phyloP scores from a whole-genome alignment of 2,888 invertebrate species.

The Epiblema foenella region DNA sequence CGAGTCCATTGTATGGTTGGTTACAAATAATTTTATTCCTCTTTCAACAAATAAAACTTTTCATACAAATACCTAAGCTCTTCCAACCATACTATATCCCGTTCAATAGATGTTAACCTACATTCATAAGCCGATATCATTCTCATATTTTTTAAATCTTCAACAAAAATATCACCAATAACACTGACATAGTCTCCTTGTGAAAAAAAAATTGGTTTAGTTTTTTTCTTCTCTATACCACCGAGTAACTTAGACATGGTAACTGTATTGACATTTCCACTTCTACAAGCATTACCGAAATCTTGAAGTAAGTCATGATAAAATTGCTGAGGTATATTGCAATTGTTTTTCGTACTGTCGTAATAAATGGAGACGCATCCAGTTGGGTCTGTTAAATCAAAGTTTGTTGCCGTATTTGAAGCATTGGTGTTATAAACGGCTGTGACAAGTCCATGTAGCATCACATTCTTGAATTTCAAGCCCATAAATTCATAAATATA shows the following conservation, averaged over 20 bases:
- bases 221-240: slow-evolving; percentile 58
- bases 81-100: slow-evolving; percentile 76
- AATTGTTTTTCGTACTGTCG: slow-evolving; percentile 64
- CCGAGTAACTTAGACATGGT: slow-evolving; percentile 68
- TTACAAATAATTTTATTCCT: slow-evolving; percentile 38
- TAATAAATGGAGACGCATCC: slow-evolving; percentile 73
- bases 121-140: slow-evolving; percentile 73
- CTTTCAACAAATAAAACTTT: slow-evolving; percentile 67
- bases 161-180: slow-evolving; percentile 75
- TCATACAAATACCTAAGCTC: slow-evolving; percentile 76
- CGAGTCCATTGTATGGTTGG: background rate
- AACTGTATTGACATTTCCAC: slow-evolving; percentile 61
- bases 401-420: slow-evolving; percentile 55
- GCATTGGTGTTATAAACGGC: slow-evolving; percentile 62
- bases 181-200: slow-evolving; percentile 67
- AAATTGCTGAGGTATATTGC: slow-evolving; percentile 49
- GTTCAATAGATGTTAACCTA: slow-evolving; percentile 60
- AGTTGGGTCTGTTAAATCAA: slow-evolving; percentile 75
- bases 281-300: slow-evolving; percentile 59
- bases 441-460: slow-evolving; percentile 75
- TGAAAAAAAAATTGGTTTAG: slow-evolving; percentile 55
- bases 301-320: slow-evolving; percentile 60
- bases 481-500: slow-evolving; percentile 74
- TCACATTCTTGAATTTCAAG: slow-evolving; percentile 72
- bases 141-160: slow-evolving; percentile 60